Base-by-base conservation (phyloP, 2,797 vertebrate genomes). In the Lepilemur ruficaudatus region DNA sequence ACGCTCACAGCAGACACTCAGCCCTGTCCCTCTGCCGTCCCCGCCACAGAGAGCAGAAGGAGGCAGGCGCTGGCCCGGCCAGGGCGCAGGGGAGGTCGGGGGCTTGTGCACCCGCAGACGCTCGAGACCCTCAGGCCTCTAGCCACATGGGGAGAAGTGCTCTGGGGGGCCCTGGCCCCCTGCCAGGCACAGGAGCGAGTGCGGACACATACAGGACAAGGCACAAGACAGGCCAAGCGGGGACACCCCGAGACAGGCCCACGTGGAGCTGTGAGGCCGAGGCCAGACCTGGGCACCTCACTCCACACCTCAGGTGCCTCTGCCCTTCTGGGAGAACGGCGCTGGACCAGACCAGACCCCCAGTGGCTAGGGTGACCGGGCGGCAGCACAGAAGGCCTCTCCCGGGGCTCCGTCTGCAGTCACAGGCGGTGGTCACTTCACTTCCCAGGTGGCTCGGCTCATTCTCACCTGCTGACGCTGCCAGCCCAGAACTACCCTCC, bases 261-360 rank as follows among this genome's bases (percentile, higher is more conserved):
- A 18, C 0, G 15, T 4, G 18, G 14, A 18, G 32, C n/a, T 11
- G 22, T 35, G 5, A 7, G 1, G 18, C 11, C 1, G 0, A 30
- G 28, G 17, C 72, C 32, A 43, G 28, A 7, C 28, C 43, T 18
- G 73, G 28, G 59, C 28, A 13, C 25, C 23, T 30, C 4, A 69
- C 11, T 35, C 65, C 20, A 25, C 38, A 13, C 23, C 57, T 11
- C 4, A 1, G 22, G 7, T 2, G 15, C 25, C 41, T 35, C 55
- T 18, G 25, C 18, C 55, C 55, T 46, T 22, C 28, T 10, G 30
- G 52, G 41, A n/a, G 7, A 7, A 17, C 0, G 18, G 76, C 20
- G 43, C 15, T 15, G 28, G 7, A 78, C 25, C 15, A 57, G 43
- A 70, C 14, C 11, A 57, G 28, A 41, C 2, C 25, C 28, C n/a